Evolutionary conservation across 2,888 invertebrate genomes (phyloP).

Genomic region (Plutella xylostella): DNA sequence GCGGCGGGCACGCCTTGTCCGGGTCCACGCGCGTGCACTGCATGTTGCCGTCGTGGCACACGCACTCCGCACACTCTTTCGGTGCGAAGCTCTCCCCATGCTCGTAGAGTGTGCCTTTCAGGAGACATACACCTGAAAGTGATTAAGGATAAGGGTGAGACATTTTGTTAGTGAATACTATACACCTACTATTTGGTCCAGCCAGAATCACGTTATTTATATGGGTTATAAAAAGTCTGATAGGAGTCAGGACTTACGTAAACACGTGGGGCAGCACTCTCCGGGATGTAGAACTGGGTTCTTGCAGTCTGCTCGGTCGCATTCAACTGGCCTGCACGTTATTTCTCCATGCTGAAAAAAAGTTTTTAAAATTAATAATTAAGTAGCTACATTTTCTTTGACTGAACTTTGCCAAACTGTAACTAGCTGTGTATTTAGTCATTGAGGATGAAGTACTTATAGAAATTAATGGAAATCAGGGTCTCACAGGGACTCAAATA

Average conservation of each 20-base stretch:
- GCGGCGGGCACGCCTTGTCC: slow-evolving; percentile 79
- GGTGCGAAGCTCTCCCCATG: slow-evolving; percentile 82
- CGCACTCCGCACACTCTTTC: slow-evolving; percentile 84
- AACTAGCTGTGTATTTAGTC: too few relatives aligned
- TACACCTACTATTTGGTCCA: too few relatives aligned
- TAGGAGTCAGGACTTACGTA: too few relatives aligned
- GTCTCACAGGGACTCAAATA: too few relatives aligned
- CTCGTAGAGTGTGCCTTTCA: slow-evolving; percentile 78
- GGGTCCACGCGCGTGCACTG: slow-evolving; percentile 80
- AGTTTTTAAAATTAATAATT: too few relatives aligned
- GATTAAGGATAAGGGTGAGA: background rate
- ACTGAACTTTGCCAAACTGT: too few relatives aligned
- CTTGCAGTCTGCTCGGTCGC: slow-evolving; percentile 82
- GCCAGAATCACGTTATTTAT: too few relatives aligned
- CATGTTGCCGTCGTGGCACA: slow-evolving; percentile 86
- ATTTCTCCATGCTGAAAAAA: slow-evolving; percentile 81
- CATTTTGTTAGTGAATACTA: too few relatives aligned
- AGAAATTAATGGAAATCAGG: too few relatives aligned
- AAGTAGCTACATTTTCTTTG: too few relatives aligned
- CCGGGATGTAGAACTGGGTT: slow-evolving; percentile 82
- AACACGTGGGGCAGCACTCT: slow-evolving; percentile 88
- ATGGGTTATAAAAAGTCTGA: too few relatives aligned
- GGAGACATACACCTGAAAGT: slow-evolving; percentile 77
- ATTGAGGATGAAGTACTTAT: too few relatives aligned
- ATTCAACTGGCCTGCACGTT: slow-evolving; percentile 85